Percentiles rank a stretch among this genome's conserved stretches.
Evolutionary conservation across 2,888 invertebrate genomes (phyloP).

Genomic region (Ectemnius cavifrons): DNA sequence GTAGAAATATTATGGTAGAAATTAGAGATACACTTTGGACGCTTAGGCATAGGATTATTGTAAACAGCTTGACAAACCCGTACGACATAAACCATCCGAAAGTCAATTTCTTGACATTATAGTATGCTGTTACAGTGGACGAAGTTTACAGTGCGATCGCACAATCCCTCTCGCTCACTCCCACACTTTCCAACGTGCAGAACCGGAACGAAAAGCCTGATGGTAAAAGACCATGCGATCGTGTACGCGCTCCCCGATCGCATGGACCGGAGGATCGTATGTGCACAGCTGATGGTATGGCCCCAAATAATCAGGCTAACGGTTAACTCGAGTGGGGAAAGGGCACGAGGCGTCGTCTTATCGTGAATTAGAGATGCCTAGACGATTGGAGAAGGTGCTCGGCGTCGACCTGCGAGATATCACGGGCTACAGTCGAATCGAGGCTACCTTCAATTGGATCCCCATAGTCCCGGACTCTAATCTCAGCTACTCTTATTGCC

Average conservation of each 20-base stretch:
- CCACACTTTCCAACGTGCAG: not conserved
- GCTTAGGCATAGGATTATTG: no score
- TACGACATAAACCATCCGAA: no score
- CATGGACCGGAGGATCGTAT: constrained; percentile 59
- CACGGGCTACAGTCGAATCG: constrained; percentile 4
- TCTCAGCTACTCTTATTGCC: no score
- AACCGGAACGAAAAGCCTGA: not conserved
- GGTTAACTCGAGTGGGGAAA: constrained; percentile 18
- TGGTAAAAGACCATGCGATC: not conserved
- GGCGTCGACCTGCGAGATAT: constrained; percentile 9
- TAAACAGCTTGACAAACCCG: no score
- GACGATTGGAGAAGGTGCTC: constrained; percentile 24
- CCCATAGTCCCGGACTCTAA: no score
- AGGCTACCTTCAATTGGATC: not conserved
- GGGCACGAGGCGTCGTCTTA: constrained; percentile 43
- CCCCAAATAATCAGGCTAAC: constrained; percentile 62
- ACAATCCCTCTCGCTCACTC: constrained; percentile 15
- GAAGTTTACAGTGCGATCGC: no score
- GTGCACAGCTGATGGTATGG: constrained; percentile 76
- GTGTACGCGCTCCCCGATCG: constrained; percentile 25
- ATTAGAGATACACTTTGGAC: no score
- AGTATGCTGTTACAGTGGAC: no score
- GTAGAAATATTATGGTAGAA: no score
- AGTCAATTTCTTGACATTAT: no score
- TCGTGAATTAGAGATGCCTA: constrained; percentile 37